Evolutionary conservation across 2,797 vertebrate species (phyloP).

Genomic region (Enteromius afrohamiltoni): DNA sequence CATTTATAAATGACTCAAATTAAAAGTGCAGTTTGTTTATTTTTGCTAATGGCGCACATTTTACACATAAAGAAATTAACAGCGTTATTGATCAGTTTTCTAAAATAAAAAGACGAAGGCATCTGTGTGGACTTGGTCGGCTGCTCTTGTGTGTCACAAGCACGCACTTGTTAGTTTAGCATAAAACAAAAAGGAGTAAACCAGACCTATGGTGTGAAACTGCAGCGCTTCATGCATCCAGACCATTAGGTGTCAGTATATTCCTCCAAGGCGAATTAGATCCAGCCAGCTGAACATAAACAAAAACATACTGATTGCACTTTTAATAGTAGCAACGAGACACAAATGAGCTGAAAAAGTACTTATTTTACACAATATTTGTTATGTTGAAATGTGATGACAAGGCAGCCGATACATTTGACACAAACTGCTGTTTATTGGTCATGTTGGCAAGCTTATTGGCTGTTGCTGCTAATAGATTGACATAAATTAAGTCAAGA

Average conservation of each 20-base stretch:
- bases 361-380: not conserved
- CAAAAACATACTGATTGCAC: not conserved
- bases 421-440: not conserved
- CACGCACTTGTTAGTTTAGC: no score
- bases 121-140: not conserved
- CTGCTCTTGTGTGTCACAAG: not conserved
- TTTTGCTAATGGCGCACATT: not conserved
- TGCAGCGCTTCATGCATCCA: not conserved
- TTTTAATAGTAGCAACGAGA: not conserved
- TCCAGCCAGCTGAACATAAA: not conserved
- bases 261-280: not conserved
- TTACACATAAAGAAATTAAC: not conserved
- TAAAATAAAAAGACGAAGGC: not conserved
- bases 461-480: not conserved
- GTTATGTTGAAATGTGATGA: not conserved
- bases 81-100: not conserved
- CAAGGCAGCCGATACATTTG: not conserved
- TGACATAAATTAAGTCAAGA: not conserved
- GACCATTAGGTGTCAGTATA: constrained; percentile 3
- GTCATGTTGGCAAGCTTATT: not conserved
- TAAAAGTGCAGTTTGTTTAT: not conserved
- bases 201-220: no score
- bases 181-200: not conserved
- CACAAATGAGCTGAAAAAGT: not conserved
- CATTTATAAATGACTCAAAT: not conserved